Evolutionary conservation across 2,113 vertebrate genomes (phyloP), one percentile per base, ranked within the genome.

Genomic region (Tricholaema leucomelas): DNA sequence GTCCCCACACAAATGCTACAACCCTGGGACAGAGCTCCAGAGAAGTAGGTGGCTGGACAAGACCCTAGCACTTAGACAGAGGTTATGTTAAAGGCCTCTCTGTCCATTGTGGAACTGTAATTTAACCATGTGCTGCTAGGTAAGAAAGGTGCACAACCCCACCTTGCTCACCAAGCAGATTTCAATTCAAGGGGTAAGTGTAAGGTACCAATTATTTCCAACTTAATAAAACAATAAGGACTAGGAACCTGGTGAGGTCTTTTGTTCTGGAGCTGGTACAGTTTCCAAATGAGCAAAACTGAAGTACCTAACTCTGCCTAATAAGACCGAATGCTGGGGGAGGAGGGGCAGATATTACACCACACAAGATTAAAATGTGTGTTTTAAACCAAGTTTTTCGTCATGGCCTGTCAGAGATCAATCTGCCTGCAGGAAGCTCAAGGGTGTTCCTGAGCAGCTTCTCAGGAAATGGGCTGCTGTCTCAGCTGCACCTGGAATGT

Each of bases 301-400:
- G 2, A 60, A 30, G 46, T 7, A 30, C 42, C 10, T 8, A 52
- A 46, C 19, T 14, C 10, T 6, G 48, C 5, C 21, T 24, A 28
- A 20, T 3, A 55, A 15, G 24, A 44, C 12, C 8, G 40, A 24
- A 67, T 15, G 27, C 17, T 3, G 18, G 12, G 42, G 1, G 24
- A 1, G 15, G 8, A 4, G 13, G 19, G 31, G 31, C n/a, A 35
- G 33, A 38, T 7, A 20, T 44, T 28, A 15, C 27, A 66, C 3
- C 24, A 55, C 2, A 2, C 2, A 4, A 30, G 24, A 42, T 31
- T 35, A 40, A n/a, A n/a, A 70, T 10, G 27, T 1, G 0, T 15
- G 16, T 36, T 46, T 66, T 10, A 44, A 85, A 40, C 5, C 8
- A 36, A 4, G 15, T 50, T 66, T 90, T 50, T 30, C 30, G n/a